These are phyloP conservation scores for Eufriesea mexicana DNA, from an alignment of 1,140 invertebrate genomes.

Conservation along the genomic window DNA sequence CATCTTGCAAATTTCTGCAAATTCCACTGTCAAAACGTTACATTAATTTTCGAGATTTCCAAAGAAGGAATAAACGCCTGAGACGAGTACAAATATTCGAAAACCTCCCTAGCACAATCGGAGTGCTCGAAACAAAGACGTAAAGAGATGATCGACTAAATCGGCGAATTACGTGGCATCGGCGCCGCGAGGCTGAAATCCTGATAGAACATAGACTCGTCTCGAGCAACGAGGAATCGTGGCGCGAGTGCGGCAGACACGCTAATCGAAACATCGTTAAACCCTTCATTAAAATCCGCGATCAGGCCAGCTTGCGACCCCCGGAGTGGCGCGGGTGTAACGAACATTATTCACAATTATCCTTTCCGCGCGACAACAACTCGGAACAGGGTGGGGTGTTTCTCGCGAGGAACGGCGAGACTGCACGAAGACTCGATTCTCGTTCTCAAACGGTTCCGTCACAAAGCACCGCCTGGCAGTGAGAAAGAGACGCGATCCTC, in stretches of 20 bases:
- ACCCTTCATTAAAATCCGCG: slow-evolving; percentile 32
- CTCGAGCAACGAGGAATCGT: neutral
- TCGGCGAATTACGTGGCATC: too few relatives aligned
- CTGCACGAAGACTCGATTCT: slow-evolving; percentile 45
- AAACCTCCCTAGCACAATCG: too few relatives aligned
- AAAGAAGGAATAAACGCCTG: too few relatives aligned
- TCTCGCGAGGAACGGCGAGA: neutral
- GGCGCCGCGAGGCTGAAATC: too few relatives aligned
- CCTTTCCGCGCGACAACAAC: slow-evolving; percentile 7
- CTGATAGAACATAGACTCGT: neutral
- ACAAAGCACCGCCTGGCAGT: slow-evolving; percentile 46
- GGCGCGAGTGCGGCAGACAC: neutral
- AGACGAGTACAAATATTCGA: too few relatives aligned
- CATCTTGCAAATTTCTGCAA: too few relatives aligned
- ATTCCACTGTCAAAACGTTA: too few relatives aligned
- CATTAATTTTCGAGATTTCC: too few relatives aligned
- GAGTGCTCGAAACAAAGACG: too few relatives aligned
- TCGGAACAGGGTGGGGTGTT: neutral
- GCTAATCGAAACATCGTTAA: slow-evolving; percentile 35
- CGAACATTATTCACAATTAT: slow-evolving; percentile 50
- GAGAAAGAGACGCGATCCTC: neutral
- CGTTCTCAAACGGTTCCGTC: slow-evolving; percentile 55
- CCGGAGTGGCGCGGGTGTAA: neutral
- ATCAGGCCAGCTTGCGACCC: slow-evolving; percentile 19
- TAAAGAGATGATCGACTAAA: too few relatives aligned